Percentiles rank a stretch among this genome's conserved stretches.
These are phyloP conservation scores for Cyclophora albipunctata DNA, from an alignment of 2,888 invertebrate genomes.

Conservation along the genomic window DNA sequence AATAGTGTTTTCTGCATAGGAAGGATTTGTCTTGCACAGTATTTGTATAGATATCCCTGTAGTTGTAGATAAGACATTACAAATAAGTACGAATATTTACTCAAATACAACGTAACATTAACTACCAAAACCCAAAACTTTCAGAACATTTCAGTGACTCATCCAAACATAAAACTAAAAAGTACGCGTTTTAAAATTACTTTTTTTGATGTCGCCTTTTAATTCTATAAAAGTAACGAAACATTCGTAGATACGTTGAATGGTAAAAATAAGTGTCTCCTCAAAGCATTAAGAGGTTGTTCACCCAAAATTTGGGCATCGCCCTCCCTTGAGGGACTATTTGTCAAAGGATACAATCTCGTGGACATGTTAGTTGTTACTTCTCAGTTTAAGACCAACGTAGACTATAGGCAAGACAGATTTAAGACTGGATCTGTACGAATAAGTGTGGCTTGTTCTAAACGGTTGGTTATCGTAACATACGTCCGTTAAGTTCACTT, in stretches of 20 bases:
- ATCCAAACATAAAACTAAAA: constrained; percentile 22
- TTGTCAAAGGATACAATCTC: constrained; percentile 60
- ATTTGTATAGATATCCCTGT: too few species aligned
- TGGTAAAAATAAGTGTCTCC: constrained; percentile 74
- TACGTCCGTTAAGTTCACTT: too few species aligned
- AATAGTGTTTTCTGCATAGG: too few species aligned
- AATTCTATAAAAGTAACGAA: constrained; percentile 27
- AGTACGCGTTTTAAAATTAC: constrained; percentile 13
- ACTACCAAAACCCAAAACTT: constrained; percentile 8
- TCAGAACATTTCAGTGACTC: constrained; percentile 18
- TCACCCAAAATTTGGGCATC: constrained; percentile 72
- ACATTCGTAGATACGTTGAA: constrained; percentile 39
- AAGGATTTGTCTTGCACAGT: too few species aligned
- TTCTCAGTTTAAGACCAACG: constrained; percentile 32
- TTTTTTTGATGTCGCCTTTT: constrained; percentile 20
- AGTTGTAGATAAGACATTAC: too few species aligned
- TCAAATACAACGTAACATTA: constrained; percentile 8
- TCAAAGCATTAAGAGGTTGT: constrained; percentile 70
- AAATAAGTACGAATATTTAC: neutral
- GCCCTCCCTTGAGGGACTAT: constrained; percentile 56
- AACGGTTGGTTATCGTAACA: too few species aligned
- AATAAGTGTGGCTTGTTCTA: too few species aligned
- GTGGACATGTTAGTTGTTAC: constrained; percentile 31
- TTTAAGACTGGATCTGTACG: too few species aligned
- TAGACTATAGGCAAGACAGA: too few species aligned